Conservation (phyloP, 30 jellyfish, hydroid and myxozoan species). For the Aurelia aurita region DNA sequence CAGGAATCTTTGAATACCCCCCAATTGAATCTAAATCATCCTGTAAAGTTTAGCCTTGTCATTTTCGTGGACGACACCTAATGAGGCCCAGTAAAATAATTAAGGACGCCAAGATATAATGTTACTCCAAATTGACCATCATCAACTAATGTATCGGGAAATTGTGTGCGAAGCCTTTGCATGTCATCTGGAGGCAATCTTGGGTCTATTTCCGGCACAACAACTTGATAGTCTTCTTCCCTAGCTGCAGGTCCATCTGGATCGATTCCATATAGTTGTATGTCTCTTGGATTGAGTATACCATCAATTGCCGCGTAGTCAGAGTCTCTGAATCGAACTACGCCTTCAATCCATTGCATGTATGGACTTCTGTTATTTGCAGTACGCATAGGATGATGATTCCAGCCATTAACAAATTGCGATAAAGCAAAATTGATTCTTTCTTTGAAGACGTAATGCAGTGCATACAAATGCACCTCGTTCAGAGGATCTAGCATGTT, state of each 20-base stretch:
- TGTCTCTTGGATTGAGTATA: neutral
- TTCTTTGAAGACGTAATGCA: conserved; percentile 6
- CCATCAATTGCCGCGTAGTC: neutral
- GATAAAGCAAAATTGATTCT: conserved; percentile 8
- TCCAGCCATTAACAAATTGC: conserved; percentile 16
- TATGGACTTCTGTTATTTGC: conserved; percentile 18
- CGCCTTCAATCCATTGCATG: conserved; percentile 27
- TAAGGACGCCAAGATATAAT: neutral
- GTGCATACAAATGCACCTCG: conserved; percentile 12
- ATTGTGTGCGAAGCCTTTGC: neutral
- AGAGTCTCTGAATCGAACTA: conserved; percentile 1
- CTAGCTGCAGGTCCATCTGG: conserved; percentile 8
- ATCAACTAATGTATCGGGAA: conserved; percentile 6
- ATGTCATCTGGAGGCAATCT: neutral
- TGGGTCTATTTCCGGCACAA: conserved; percentile 15
- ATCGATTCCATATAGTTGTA: neutral
- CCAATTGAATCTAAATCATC: neutral
- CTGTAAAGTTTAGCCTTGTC: neutral
- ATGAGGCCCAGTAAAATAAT: neutral
- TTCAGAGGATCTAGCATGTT: conserved; percentile 18
- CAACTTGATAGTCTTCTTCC: conserved; percentile 23
- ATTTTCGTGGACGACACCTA: neutral
- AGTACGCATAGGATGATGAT: conserved; percentile 20
- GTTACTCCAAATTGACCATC: neutral
- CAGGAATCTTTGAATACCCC: too few relatives aligned